phyloP scores from a whole-genome alignment of 1,140 invertebrate genomes.

The Phortica variegata region DNA sequence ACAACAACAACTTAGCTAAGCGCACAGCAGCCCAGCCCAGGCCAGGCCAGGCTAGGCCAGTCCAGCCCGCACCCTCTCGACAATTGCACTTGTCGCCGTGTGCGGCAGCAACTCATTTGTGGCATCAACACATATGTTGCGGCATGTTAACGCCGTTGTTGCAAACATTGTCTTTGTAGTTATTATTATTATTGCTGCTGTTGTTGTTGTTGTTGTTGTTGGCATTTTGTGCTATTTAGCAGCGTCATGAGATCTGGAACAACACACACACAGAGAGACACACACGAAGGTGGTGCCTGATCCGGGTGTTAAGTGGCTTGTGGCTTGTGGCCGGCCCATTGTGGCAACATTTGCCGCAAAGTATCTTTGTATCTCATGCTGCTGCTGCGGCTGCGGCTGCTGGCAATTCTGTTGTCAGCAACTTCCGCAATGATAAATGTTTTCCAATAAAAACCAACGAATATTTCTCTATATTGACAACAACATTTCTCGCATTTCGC shows the following conservation, averaged over 20 bases:
- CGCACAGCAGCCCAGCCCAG: conserved; percentile 7
- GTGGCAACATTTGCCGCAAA: conserved; percentile 53
- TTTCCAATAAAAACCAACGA: conserved; percentile 41
- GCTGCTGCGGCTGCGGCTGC: too few relatives aligned
- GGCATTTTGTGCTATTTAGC: conserved; percentile 33
- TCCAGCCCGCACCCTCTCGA: too few relatives aligned
- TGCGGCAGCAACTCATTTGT: too few relatives aligned
- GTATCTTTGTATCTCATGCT: conserved; percentile 27
- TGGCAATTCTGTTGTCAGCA: conserved; percentile 30
- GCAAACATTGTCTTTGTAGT: too few relatives aligned
- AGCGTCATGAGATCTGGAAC: too few relatives aligned
- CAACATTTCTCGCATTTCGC: too few relatives aligned
- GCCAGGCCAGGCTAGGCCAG: too few relatives aligned
- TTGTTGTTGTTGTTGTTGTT: conserved; percentile 1
- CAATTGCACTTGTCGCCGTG: too few relatives aligned
- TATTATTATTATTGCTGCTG: conserved; percentile 1
- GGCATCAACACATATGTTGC: conserved; percentile 5
- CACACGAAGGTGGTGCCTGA: too few relatives aligned
- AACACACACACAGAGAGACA: too few relatives aligned
- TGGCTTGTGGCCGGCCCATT: conserved; percentile 24
- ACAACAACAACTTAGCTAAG: too few relatives aligned
- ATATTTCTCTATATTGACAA: conserved; percentile 7
- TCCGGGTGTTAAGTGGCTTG: conserved; percentile 40
- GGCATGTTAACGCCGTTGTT: conserved; percentile 4
- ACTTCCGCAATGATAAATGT: conserved; percentile 42